Evolutionary conservation across 2,888 invertebrate species (phyloP), one percentile per base, ranked within the genome.

Genomic region (Polymixis flavicincta): DNA sequence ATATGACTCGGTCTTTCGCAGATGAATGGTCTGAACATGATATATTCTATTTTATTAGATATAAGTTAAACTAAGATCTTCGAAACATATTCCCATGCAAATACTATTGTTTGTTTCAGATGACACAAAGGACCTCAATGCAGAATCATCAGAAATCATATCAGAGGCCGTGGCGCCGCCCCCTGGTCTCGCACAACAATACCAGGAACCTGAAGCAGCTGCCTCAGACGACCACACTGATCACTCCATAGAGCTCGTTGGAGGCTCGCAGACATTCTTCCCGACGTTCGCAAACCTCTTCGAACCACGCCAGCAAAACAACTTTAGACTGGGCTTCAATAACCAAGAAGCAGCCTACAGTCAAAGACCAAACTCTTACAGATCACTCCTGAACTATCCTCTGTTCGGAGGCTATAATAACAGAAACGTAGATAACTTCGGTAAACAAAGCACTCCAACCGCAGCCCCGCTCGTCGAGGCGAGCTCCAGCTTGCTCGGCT

Each of bases 241-340:
- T 77, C 97, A 97, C 88, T 97, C 97, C 32, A 91, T 97, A 77
- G 97, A 97, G 89, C 96, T 97, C 25, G 94, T 97, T 32, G 95
- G 95, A 25, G 94, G 95, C 71, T 97, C 97, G 68, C 98, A 98
- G 90, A 98, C 97, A 66, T 98, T 98, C 93, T 98, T 98, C 94
- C 98, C 98, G 0, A 97, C 98, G 0, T 98, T 98, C 90, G 97
- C 97, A 4, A 97, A 97, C 86, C 94, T 97, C 19, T 98, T 98
- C 89, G 97, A 97, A 84, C 97, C 97, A 64, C 92, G 95, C 57
- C 94, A 92, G 78, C 97, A 94, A 93, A 97, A 92, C 80, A 94
- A 94, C 88, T 94, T 97, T 78, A 97, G 97, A 45, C 97, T 97
- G 57, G 97, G 97, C 74, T 97, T 97, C 79, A 96, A 97, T 59